Evolutionary conservation across 1,140 invertebrate species (phyloP).

Genomic region (Himalopsyche phryganea): DNA sequence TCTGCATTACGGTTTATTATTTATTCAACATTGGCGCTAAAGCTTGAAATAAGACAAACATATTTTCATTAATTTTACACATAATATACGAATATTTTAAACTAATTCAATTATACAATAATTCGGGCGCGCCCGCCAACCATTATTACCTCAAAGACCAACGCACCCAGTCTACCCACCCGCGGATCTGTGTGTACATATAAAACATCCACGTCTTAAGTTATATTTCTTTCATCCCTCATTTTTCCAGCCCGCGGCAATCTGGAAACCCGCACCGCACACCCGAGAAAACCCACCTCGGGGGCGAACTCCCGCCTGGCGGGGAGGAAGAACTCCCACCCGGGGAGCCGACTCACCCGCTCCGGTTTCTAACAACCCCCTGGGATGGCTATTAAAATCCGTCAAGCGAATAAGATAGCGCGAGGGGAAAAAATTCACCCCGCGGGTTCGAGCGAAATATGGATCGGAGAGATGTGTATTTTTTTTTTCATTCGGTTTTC

Average conservation of each 20-base stretch:
- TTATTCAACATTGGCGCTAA: too few relatives aligned
- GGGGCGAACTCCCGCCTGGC: slow-evolving; percentile 32
- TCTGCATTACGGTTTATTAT: too few relatives aligned
- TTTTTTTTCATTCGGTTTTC: slow-evolving; percentile 31
- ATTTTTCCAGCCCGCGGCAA: slow-evolving; percentile 58
- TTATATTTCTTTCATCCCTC: slow-evolving; percentile 59
- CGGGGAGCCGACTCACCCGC: slow-evolving; percentile 32
- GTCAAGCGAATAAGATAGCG: slow-evolving; percentile 35
- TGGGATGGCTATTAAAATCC: slow-evolving; percentile 37
- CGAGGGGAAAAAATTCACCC: slow-evolving; percentile 21
- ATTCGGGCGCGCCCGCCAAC: slow-evolving; percentile 21
- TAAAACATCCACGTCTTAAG: slow-evolving; percentile 57
- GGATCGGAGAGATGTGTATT: slow-evolving; percentile 35
- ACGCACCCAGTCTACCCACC: slow-evolving; percentile 15
- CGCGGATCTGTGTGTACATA: slow-evolving; percentile 32
- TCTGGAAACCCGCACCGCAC: slow-evolving; percentile 53
- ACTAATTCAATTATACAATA: too few relatives aligned
- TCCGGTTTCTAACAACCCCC: slow-evolving; percentile 40
- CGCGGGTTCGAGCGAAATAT: slow-evolving; percentile 36
- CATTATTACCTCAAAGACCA: slow-evolving; percentile 52
- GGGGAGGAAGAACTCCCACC: slow-evolving; percentile 39
- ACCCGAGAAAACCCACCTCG: slow-evolving; percentile 12
- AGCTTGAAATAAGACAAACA: too few relatives aligned
- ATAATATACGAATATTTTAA: too few relatives aligned
- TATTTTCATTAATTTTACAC: too few relatives aligned